These are phyloP conservation scores for Vulpes ferrilata DNA, from an alignment of 2,113 vertebrate genomes.

Conservation along the genomic window DNA sequence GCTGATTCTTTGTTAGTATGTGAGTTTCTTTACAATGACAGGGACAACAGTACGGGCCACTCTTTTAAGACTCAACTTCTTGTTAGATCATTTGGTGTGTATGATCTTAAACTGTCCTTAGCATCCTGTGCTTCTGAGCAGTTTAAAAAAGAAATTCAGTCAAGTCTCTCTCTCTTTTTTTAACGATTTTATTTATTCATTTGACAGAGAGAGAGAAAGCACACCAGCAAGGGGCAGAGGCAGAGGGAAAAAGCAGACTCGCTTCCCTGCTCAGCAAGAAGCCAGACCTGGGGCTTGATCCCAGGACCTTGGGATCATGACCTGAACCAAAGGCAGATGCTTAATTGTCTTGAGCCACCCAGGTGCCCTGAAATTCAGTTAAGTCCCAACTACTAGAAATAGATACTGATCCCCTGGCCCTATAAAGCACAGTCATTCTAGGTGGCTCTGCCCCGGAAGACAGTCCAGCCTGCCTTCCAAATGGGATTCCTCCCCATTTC, in stretches of 20 bases:
- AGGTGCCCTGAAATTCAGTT: no score
- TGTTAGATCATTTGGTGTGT: background rate
- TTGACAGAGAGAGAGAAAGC: no score
- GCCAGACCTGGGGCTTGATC: no score
- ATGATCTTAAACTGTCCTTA: background rate
- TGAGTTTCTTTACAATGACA: constrained; percentile 13
- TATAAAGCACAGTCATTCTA: no score
- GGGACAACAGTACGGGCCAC: background rate
- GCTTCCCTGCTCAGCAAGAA: no score
- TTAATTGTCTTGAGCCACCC: no score
- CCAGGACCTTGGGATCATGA: no score
- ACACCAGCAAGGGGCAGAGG: no score
- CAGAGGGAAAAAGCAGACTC: no score
- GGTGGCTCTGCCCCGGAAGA: background rate
- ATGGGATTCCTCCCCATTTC: background rate
- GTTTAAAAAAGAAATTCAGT: background rate
- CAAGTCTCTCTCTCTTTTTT: background rate
- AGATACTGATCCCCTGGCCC: rapidly evolving
- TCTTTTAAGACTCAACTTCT: background rate
- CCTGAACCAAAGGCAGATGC: no score
- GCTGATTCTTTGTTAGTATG: constrained; percentile 47
- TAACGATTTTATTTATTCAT: background rate
- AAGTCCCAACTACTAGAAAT: no score
- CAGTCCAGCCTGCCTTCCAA: background rate
- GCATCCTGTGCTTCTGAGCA: background rate